Evolutionary conservation across 1,140 invertebrate species (phyloP).

Genomic region (Bombus confusus): DNA sequence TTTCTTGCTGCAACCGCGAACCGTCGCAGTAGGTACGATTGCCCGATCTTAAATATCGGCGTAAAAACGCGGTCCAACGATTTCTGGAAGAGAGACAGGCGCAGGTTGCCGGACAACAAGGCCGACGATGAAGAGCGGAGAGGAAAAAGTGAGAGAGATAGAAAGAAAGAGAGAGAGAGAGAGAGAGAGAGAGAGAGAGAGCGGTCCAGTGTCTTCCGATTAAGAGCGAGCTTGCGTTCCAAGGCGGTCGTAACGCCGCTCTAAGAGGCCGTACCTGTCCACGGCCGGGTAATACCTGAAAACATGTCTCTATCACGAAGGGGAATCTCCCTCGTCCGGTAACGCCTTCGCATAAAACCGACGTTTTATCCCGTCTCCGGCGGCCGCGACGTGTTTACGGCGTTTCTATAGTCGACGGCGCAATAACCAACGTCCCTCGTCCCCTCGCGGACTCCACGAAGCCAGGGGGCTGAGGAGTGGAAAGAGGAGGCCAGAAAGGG

Average conservation of each 20-base stretch:
- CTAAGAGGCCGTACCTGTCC: slow-evolving; percentile 81
- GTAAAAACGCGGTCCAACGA: slow-evolving; percentile 29
- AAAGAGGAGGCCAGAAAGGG: background rate
- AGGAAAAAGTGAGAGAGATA: background rate
- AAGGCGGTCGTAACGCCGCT: slow-evolving; percentile 77
- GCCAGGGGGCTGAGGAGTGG: too few species aligned
- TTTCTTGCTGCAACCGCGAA: background rate
- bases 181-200: background rate
- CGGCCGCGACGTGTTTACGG: slow-evolving; percentile 77
- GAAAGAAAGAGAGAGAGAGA: background rate
- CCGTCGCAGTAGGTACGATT: background rate
- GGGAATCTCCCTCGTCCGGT: slow-evolving; percentile 74
- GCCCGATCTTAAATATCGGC: slow-evolving; percentile 12
- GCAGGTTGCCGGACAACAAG: background rate
- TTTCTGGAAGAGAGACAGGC: background rate
- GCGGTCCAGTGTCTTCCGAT: slow-evolving; percentile 70
- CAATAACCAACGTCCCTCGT: slow-evolving; percentile 59
- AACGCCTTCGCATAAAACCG: slow-evolving; percentile 80
- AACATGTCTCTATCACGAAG: slow-evolving; percentile 81
- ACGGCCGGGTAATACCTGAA: slow-evolving; percentile 80
- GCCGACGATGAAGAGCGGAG: background rate
- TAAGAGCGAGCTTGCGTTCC: slow-evolving; percentile 74
- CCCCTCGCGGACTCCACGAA: background rate
- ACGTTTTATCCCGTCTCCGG: slow-evolving; percentile 78
- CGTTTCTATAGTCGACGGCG: slow-evolving; percentile 73